A percentile compares a stretch with the other conserved stretches of the same genome.
Conservation (phyloP, 2,797 vertebrate species). For the Diplodus sargus region DNA sequence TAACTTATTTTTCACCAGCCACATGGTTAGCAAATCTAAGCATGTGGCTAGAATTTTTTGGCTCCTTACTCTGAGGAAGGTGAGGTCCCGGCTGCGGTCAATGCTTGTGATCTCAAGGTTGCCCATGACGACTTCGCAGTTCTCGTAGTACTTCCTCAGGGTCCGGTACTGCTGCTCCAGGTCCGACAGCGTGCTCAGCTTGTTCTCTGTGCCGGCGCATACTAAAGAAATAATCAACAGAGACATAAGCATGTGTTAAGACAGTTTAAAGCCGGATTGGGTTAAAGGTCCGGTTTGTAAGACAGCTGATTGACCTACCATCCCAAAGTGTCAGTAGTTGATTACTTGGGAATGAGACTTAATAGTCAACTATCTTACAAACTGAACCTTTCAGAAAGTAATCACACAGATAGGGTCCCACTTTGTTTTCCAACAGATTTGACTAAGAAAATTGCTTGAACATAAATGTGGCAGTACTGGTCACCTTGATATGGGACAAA, state of each 20-base stretch:
- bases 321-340: too few relatives aligned
- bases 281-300: too few relatives aligned
- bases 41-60: background rate
- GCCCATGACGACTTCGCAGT: conserved; percentile 98
- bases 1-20: too few relatives aligned
- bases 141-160: conserved; percentile 96
- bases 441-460: conserved; percentile 2
- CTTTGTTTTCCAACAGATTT: background rate
- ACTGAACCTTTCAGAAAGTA: background rate
- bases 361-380: too few relatives aligned
- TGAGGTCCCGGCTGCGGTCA: conserved; percentile 94
- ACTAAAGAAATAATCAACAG: conserved; percentile 80
- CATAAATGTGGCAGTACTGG: background rate
- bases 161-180: conserved; percentile 97
- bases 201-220: conserved; percentile 96
- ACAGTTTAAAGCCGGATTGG: background rate
- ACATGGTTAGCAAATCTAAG: too few relatives aligned
- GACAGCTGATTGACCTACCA: too few relatives aligned
- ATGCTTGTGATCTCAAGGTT: conserved; percentile 99
- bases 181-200: conserved; percentile 96
- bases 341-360: too few relatives aligned
- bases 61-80: conserved; percentile 91
- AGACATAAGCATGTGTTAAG: conserved; percentile 22
- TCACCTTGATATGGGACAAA: background rate
- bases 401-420: background rate